Base-by-base conservation (phyloP, 2,797 vertebrate species). In the Rhincodon typus region DNA sequence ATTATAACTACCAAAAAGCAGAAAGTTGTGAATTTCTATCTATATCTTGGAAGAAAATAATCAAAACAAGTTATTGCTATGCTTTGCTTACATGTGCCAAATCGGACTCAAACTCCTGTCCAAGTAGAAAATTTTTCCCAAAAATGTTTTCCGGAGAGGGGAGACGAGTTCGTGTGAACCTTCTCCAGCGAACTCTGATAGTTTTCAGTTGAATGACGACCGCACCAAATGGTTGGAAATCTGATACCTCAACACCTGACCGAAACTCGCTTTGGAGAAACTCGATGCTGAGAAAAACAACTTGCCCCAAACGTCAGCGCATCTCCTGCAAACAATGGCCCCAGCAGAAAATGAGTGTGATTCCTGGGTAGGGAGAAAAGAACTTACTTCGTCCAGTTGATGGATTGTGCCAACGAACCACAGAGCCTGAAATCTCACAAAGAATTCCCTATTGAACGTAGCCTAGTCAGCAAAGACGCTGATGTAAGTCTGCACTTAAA, bases 191-290 rank as follows among this genome's bases (percentile, higher is more conserved):
- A 91, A 19, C 57, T 34, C 88, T 0, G 57, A 69, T 42, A 19
- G 8, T 69, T n/a, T 42, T 38, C 19, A 21, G 34, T 12, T 10
- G 4, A 93, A 67, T 69, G 62, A 25, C 21, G 12, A 42, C 90
- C n/a, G 38, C 90, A 67, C 30, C 70, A 57, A 95, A 95, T 53
- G 0, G 19, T 95, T 95, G 70, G 94, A 95, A 95, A 95, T 77
- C 6, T 50, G 94, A 95, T 70, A 95, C 70, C 70, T 3, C 27
- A 12, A 46, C 94, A 77, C 94, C 94, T 77, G 94, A 95, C 70
- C 94, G 94, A 95, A 95, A 77, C 91, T 94, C 3, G 12, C 62
- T 13, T 23, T 4, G 62, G 91, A 12, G 62, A 94, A 69, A 69
- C 72, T 50, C 94, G 1, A 50, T 4, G 2, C 42, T 72, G 3